Evolutionary conservation across 2,797 vertebrate species (phyloP), one percentile per base, ranked within the genome.

Genomic region (Falco berigora): DNA sequence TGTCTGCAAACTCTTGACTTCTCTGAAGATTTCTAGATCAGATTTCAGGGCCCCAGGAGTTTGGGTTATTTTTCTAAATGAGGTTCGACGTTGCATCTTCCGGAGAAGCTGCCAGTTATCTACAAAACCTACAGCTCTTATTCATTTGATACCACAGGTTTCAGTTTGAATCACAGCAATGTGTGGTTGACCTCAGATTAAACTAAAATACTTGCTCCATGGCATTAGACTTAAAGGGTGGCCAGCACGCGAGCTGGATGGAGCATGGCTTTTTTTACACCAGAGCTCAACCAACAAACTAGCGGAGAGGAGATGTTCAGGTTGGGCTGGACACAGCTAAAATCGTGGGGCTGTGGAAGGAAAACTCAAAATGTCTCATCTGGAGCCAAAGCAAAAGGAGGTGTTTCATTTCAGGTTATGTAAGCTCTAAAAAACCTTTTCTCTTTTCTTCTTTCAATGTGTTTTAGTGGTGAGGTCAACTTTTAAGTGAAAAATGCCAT

Each of bases 111-210:
- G 94, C 89, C 94, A 90, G 79, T 95, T 94, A 96, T 95, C 92
- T 95, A 96, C 71, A 94, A 96, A 88, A 82, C 77, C 87, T 87
- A 80, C 87, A 71, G 80, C 68, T 94, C 84, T 90, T 92, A 94
- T 90, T 96, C 90, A 92, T 91, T 94, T 18, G 58, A 96, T 94
- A 94, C 93, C 92, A 96, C 94, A 96, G 84, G 94, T 95, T 96
- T 96, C 97, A 86, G 19, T 94, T 27, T 96, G 92, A 97, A 97
- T 94, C 93, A 94, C 72, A 79, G 71, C 38, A 49, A 91, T 80
- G 58, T 91, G 93, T 94, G 92, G 92, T 91, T 95, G 95, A 96
- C 91, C 95, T 97, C 96, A 97, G 88, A 94, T 93, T 84, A 96
- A 91, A 92, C 47, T 93, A 25, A 80, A 94, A 49, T 50, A 67